These are phyloP conservation scores for Caenorhabditis doughertyi DNA, from an alignment of 2,888 invertebrate species.

Conservation along the genomic window DNA sequence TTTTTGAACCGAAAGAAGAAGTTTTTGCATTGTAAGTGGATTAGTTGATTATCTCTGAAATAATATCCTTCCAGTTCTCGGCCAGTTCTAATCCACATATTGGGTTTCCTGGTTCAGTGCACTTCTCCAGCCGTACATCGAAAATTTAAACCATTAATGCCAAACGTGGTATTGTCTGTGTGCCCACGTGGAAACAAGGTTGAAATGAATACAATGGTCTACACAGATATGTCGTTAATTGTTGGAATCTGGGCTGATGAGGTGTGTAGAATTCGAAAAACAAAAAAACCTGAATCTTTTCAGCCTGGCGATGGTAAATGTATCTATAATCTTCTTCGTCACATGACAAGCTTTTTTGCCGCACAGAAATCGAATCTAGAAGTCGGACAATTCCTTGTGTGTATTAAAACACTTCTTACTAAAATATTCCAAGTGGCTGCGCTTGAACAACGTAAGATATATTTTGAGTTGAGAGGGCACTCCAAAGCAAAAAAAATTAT, in stretches of 20 bases:
- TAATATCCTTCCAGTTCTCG: constrained; percentile 26
- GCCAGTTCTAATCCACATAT: constrained; percentile 36
- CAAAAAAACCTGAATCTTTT: neutral
- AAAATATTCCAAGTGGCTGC: constrained; percentile 13
- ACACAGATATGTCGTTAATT: constrained; percentile 8
- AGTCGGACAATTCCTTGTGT: constrained; percentile 22
- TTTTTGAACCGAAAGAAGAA: constrained; percentile 10
- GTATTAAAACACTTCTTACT: constrained; percentile 2
- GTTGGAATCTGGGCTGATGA: constrained; percentile 10
- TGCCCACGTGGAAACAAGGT: neutral
- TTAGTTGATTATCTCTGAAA: neutral
- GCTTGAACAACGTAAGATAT: constrained; percentile 9
- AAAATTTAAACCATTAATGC: constrained; percentile 45
- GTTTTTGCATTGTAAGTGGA: constrained; percentile 5
- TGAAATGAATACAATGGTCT: neutral
- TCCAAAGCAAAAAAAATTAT: neutral
- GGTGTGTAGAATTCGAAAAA: constrained; percentile 11
- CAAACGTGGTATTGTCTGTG: neutral
- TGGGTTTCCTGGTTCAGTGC: constrained; percentile 25
- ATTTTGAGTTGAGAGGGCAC: neutral
- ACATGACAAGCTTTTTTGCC: constrained; percentile 13
- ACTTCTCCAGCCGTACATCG: constrained; percentile 12
- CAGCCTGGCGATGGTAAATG: constrained; percentile 16
- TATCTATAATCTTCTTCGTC: constrained; percentile 39
- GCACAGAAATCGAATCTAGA: constrained; percentile 34